Percentiles rank a stretch among this genome's conserved stretches.
phyloP scores from a whole-genome alignment of 30 jellyfish, hydroid and myxozoan genomes.

The Calvadosia cruxmelitensis region DNA sequence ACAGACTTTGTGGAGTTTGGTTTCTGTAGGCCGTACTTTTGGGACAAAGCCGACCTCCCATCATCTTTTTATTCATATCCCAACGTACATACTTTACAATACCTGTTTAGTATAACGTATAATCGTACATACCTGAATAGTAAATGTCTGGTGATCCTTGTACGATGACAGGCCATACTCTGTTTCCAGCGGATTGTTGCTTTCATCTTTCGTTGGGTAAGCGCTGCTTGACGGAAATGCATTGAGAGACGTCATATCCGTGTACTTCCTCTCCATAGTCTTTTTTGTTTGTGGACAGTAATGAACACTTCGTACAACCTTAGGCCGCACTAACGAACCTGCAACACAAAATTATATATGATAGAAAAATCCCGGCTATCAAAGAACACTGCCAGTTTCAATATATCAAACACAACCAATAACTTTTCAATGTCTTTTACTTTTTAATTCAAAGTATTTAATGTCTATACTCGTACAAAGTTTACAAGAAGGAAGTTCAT shows the following conservation, averaged over 20 bases:
- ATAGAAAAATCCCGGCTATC: not conserved
- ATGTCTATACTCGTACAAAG: too few species aligned
- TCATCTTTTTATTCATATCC: too few species aligned
- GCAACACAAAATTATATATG: not conserved
- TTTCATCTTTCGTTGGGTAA: constrained; percentile 97
- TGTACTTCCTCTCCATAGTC: constrained; percentile 81
- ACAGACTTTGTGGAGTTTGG: too few species aligned
- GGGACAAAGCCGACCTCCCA: too few species aligned
- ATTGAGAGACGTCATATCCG: constrained; percentile 93
- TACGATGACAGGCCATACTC: constrained; percentile 90
- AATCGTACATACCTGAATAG: constrained; percentile 87
- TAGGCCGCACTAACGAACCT: constrained; percentile 90
- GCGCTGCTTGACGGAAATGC: constrained; percentile 85
- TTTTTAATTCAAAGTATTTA: too few species aligned
- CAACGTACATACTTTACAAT: too few species aligned
- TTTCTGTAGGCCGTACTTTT: too few species aligned
- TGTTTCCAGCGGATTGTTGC: constrained; percentile 91
- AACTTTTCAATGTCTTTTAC: too few species aligned
- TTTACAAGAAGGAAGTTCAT: too few species aligned
- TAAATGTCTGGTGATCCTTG: constrained; percentile 92
- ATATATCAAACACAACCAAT: too few species aligned
- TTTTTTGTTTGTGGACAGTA: constrained; percentile 85
- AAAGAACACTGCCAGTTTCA: too few species aligned
- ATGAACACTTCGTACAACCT: constrained; percentile 93
- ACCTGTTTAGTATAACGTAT: too few species aligned